phyloP scores from a whole-genome alignment of 2,797 vertebrate genomes.

The Sebastes steindachneri region DNA sequence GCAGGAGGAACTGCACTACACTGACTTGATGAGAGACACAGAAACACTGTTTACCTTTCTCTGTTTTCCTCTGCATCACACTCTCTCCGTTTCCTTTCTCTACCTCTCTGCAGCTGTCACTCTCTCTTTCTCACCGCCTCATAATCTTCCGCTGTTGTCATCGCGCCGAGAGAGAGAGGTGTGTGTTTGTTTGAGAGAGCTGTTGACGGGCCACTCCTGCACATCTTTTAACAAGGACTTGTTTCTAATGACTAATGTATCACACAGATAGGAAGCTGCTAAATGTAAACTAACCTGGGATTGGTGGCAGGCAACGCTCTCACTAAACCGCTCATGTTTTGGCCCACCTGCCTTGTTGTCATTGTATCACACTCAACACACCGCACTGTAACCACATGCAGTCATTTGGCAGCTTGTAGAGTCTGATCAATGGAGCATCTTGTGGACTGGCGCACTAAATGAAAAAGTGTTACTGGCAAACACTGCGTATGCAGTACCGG shows the following conservation, averaged over 20 bases:
- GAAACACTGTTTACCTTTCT: conserved; percentile 58
- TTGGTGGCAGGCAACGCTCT: conserved; percentile 27
- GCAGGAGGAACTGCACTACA: conserved; percentile 62
- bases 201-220: conserved; percentile 57
- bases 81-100: conserved; percentile 10
- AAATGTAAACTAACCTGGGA: conserved; percentile 59
- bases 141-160: conserved; percentile 66
- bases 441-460: conserved; percentile 32
- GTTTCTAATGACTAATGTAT: conserved; percentile 63
- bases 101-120: conserved; percentile 57
- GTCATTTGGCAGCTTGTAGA: conserved; percentile 13
- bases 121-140: conserved; percentile 74
- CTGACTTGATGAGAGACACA: conserved; percentile 65
- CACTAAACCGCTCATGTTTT: conserved; percentile 13
- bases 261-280: conserved; percentile 42
- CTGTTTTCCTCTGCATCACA: conserved; percentile 30
- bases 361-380: conserved; percentile 30
- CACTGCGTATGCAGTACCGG: conserved; percentile 26
- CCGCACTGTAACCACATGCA: conserved; percentile 6
- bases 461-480: conserved; percentile 31
- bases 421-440: conserved; percentile 5
- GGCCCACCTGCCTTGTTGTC: conserved; percentile 39
- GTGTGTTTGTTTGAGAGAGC: conserved; percentile 62
- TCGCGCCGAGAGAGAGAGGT: conserved; percentile 39
- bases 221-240: conserved; percentile 77